Evolutionary conservation across 2,113 vertebrate genomes (phyloP), one percentile per base, ranked within the genome.

Genomic region (Ammospiza caudacuta): DNA sequence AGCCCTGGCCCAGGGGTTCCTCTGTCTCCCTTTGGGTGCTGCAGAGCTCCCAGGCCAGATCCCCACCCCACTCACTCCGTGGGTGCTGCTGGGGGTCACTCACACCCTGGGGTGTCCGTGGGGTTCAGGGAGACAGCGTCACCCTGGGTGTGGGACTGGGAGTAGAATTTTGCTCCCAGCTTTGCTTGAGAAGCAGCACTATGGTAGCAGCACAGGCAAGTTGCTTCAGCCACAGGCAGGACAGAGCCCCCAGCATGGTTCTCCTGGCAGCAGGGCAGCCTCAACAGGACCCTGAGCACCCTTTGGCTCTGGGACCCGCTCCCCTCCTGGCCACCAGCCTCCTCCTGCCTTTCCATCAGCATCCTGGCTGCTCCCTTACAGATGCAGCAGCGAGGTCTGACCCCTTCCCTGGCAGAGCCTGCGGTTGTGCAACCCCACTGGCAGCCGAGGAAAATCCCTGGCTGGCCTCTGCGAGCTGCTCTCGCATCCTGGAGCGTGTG

Each of bases 401-500:
- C 67, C 86, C 92, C 85, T 80, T 85, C 83, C 63, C 88, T 85
- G 95, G 75, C 94, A 82, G 77, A 84, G 63, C 54, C 12, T 12
- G 55, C 4, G 6, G 70, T 94, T 94, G 95, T 91, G 95, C 95
- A 94, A 95, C 6, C 24, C 91, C 7, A 35, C 59, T 91, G 12
- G 1, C n/a, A 82, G 95, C 96, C 66, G 83, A 92, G 94, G 92
- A 94, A 96, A 92, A 97, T 95, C 95, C 96, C 92, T 92, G 25
- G 89, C 87, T 79, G 91, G 94, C 94, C 92, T 94, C 92, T 14
- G 3, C 54, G 4, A 75, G 91, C 80, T 89, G 27, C 81, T 78
- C 69, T 75, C 5, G 70, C 66, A 62, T 92, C 93, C 81, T 24
- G 37, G 66, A 92, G 88, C 87, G 73, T 94, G 91, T 85, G 92